phyloP scores from a whole-genome alignment of 1,140 invertebrate genomes.

The Leptestheria dahalacensis region DNA sequence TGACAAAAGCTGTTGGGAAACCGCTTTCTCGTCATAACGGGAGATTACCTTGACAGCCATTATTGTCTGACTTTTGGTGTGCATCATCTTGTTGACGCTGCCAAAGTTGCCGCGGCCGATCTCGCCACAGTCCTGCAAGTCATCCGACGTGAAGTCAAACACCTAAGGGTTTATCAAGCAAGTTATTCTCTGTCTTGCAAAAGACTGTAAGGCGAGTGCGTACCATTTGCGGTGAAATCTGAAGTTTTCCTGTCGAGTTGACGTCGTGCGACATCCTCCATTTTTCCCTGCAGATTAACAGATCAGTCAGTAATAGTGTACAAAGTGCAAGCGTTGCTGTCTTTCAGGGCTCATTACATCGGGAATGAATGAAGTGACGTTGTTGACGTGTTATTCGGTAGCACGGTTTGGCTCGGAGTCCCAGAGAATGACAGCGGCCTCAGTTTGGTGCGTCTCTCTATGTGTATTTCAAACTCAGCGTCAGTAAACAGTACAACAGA shows the following conservation, averaged over 20 bases:
- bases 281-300: constrained; percentile 5
- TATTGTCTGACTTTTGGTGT: constrained; percentile 63
- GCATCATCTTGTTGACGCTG: constrained; percentile 92
- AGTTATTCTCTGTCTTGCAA: too few species aligned
- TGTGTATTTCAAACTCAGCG: too few species aligned
- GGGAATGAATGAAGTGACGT: neutral
- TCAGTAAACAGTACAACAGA: too few species aligned
- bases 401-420: neutral
- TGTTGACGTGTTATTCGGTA: neutral
- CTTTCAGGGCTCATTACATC: too few species aligned
- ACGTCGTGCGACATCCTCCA: constrained; percentile 5
- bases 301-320: too few species aligned
- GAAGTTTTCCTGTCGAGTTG: constrained; percentile 4
- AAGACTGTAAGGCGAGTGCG: too few species aligned
- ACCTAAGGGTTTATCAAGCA: too few species aligned
- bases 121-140: constrained; percentile 75
- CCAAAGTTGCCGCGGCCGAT: constrained; percentile 91
- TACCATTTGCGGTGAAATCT: constrained; percentile 4
- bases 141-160: constrained; percentile 32
- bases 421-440: constrained; percentile 7
- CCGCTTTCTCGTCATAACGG: neutral
- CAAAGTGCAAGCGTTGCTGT: too few species aligned
- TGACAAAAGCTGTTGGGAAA: constrained; percentile 9
- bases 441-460: constrained; percentile 3
- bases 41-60: constrained; percentile 80